phyloP scores from a whole-genome alignment of 2,797 vertebrate species.

The Sebastes steindachneri region DNA sequence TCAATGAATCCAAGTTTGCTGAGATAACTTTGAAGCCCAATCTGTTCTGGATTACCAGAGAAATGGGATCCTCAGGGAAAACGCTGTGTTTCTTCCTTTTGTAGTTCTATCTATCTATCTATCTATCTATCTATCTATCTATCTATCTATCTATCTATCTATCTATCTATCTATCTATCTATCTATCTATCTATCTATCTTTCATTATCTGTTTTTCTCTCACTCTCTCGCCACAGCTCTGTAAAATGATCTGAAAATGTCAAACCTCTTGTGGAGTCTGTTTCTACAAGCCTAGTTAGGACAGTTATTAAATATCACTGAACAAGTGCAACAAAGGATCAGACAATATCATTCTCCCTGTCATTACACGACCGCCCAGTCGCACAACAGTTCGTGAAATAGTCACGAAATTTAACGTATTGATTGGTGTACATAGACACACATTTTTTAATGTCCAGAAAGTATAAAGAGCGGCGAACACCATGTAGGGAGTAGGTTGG shows the following conservation, averaged over 20 bases:
- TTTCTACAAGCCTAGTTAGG: conserved; percentile 39
- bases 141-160: conserved; percentile 14
- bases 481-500: too few species aligned
- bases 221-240: background rate
- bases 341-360: conserved; percentile 21
- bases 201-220: background rate
- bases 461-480: too few species aligned
- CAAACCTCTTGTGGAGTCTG: conserved; percentile 49
- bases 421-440: too few species aligned
- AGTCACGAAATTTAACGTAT: too few species aligned
- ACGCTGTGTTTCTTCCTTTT: background rate
- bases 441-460: too few species aligned
- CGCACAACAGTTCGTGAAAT: too few species aligned
- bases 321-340: conserved; percentile 37
- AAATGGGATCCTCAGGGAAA: conserved; percentile 17
- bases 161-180: conserved; percentile 17
- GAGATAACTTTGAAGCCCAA: conserved; percentile 59
- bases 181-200: background rate
- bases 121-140: conserved; percentile 5
- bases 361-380: conserved; percentile 10
- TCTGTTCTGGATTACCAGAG: conserved; percentile 47
- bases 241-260: conserved; percentile 52
- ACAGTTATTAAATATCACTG: conserved; percentile 52
- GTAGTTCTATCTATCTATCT: background rate
- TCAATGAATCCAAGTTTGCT: conserved; percentile 56